Evolutionary conservation across 2,888 invertebrate genomes (phyloP).

Genomic region (Drosophila macrospina): DNA sequence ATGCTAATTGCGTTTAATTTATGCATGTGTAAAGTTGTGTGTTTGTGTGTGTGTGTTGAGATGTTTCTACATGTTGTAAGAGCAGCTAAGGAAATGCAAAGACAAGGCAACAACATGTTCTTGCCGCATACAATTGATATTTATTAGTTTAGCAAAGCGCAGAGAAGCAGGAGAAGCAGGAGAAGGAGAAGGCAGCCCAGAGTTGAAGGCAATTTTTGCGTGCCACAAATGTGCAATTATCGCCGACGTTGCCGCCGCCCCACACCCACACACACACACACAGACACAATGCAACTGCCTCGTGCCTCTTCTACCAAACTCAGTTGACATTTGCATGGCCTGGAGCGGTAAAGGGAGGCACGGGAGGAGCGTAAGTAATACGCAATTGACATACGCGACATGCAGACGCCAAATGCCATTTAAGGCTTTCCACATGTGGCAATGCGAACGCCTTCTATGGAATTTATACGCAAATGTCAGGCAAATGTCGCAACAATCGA

Average conservation of each 20-base stretch:
- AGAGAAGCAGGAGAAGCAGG: neutral
- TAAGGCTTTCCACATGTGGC: constrained; percentile 56
- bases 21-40: constrained; percentile 64
- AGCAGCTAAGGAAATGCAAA: constrained; percentile 54
- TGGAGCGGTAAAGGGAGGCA: neutral
- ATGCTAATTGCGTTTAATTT: constrained; percentile 81
- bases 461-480: constrained; percentile 70
- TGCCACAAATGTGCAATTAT: constrained; percentile 70
- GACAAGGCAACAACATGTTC: constrained; percentile 41
- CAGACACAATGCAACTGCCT: neutral
- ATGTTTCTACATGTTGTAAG: constrained; percentile 46
- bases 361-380: constrained; percentile 10
- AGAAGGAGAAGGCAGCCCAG: neutral
- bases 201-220: constrained; percentile 50
- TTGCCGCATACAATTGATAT: constrained; percentile 55
- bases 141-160: constrained; percentile 62
- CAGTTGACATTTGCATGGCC: constrained; percentile 53
- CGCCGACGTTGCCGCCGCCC: constrained; percentile 43
- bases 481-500: constrained; percentile 57
- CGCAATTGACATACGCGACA: constrained; percentile 47
- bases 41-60: constrained; percentile 12
- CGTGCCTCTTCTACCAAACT: neutral
- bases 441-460: constrained; percentile 57
- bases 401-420: constrained; percentile 60
- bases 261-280: constrained; percentile 7